These are phyloP conservation scores for Mythimna ferrago DNA, from an alignment of 2,888 invertebrate species.

Conservation along the genomic window DNA sequence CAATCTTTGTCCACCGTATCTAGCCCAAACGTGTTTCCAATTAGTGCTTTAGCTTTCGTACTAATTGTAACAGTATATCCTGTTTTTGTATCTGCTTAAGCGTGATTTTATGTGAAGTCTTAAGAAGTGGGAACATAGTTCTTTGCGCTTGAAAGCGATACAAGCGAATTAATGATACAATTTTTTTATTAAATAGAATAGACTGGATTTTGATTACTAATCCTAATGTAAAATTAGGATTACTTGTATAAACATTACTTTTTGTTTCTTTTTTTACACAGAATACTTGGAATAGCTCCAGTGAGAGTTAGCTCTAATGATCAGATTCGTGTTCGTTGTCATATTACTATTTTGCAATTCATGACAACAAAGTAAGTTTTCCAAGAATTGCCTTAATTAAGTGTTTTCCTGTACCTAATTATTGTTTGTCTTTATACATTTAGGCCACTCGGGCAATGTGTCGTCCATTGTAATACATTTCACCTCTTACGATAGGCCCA, in stretches of 20 bases:
- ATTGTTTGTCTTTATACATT: constrained; percentile 36
- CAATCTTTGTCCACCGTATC: constrained; percentile 42
- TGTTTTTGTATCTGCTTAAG: constrained; percentile 34
- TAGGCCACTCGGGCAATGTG: constrained; percentile 66
- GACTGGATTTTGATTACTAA: background rate
- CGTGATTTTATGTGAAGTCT: constrained; percentile 32
- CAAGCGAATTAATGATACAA: constrained; percentile 9
- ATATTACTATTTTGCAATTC: too few relatives aligned
- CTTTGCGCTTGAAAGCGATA: constrained; percentile 28
- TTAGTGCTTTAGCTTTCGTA: constrained; percentile 43
- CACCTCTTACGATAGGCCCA: constrained; percentile 51
- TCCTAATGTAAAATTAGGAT: background rate
- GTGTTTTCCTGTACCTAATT: constrained; percentile 43
- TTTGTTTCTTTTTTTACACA: background rate
- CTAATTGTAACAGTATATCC: constrained; percentile 53
- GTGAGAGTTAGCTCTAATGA: background rate
- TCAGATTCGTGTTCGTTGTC: background rate
- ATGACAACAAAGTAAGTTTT: background rate
- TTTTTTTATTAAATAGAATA: background rate
- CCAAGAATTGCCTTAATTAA: constrained; percentile 42
- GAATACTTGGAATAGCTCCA: background rate
- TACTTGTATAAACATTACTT: background rate
- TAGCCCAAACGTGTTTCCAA: constrained; percentile 55
- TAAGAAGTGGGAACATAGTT: constrained; percentile 4
- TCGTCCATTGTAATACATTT: constrained; percentile 54